Evolutionary conservation across 1,140 invertebrate species (phyloP).

Genomic region (Trichonephila clavata): DNA sequence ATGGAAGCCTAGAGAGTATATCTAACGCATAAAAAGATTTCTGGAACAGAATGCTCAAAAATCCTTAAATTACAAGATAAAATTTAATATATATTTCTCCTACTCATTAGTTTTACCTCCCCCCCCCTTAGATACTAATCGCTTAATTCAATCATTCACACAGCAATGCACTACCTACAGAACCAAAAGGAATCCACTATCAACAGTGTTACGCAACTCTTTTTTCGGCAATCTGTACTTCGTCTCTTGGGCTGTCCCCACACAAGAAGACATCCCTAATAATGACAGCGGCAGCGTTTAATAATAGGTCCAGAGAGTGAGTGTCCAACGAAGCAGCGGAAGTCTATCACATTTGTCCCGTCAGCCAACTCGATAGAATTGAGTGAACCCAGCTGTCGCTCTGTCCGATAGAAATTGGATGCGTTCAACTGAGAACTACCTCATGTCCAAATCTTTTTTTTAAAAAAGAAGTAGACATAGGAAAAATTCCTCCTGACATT

Average conservation of each 20-base stretch:
- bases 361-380: slow-evolving; percentile 37
- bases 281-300: slow-evolving; percentile 7
- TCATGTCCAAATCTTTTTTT: slow-evolving; percentile 69
- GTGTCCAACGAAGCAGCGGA: slow-evolving; percentile 39
- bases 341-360: slow-evolving; percentile 56
- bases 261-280: not conserved
- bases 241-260: not conserved
- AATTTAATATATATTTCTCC: no score
- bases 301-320: slow-evolving; percentile 27
- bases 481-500: slow-evolving; percentile 64
- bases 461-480: slow-evolving; percentile 45
- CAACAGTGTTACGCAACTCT: no score
- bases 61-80: no score
- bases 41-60: no score
- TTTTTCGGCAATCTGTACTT: no score
- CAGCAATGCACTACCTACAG: no score
- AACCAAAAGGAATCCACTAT: no score
- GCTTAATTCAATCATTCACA: no score
- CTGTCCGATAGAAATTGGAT: slow-evolving; percentile 62
- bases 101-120: no score
- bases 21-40: no score
- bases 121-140: no score
- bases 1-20: no score
- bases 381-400: slow-evolving; percentile 68
- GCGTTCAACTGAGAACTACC: slow-evolving; percentile 52